These are phyloP conservation scores for Podilymbus podiceps DNA, from an alignment of 2,113 vertebrate species.

Conservation along the genomic window DNA sequence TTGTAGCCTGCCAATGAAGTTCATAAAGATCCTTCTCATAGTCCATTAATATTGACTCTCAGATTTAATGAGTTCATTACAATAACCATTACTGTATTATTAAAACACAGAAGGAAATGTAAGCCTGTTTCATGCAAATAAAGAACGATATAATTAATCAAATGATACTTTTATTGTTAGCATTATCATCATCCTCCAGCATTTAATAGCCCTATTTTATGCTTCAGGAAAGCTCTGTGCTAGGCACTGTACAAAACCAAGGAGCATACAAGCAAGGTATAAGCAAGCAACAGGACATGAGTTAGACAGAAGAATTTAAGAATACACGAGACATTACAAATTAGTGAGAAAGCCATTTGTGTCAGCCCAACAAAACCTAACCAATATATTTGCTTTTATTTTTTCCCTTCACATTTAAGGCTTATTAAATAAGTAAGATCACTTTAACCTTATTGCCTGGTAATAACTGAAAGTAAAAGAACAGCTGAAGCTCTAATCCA, in stretches of 20 bases:
- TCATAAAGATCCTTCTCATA: conserved; percentile 57
- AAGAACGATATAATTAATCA: conserved; percentile 47
- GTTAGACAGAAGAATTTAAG: background rate
- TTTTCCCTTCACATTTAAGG: background rate
- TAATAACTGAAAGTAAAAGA: background rate
- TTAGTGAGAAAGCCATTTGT: background rate
- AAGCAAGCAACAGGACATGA: background rate
- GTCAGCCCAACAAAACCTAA: background rate
- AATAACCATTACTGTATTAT: conserved; percentile 63
- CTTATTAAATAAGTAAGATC: background rate
- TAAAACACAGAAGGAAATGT: conserved; percentile 65
- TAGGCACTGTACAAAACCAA: background rate
- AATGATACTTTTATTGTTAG: conserved; percentile 19
- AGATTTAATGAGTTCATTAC: conserved; percentile 72
- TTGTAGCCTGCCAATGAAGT: conserved; percentile 65
- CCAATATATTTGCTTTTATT: background rate
- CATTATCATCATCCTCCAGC: conserved; percentile 5
- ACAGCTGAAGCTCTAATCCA: background rate
- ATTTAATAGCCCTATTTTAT: conserved; percentile 3
- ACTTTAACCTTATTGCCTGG: background rate
- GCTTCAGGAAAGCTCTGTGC: background rate
- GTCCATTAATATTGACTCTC: conserved; percentile 72
- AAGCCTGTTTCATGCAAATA: conserved; percentile 51
- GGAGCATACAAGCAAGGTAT: background rate
- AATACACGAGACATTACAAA: background rate